Conservation (phyloP, 2,113 vertebrate species). For the Labeo rohita region DNA sequence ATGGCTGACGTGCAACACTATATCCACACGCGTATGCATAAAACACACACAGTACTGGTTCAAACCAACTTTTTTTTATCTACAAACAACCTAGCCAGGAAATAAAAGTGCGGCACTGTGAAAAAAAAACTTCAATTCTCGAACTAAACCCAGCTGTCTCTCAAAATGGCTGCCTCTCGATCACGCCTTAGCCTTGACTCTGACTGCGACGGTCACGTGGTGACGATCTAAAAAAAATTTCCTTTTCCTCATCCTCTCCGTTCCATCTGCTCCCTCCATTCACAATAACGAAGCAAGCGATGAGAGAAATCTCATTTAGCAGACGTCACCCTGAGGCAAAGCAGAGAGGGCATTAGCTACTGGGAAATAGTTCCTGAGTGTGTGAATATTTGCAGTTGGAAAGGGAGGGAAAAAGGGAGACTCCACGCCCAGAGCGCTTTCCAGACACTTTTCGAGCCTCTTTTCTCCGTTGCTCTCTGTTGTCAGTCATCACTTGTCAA, state of each 20-base stretch:
- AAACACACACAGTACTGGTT: not conserved
- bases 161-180: slow-evolving; percentile 45
- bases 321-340: slow-evolving; percentile 41
- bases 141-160: not conserved
- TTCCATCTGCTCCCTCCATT: slow-evolving; percentile 52
- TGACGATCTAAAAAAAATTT: slow-evolving; percentile 38
- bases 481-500: slow-evolving; percentile 59
- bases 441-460: slow-evolving; percentile 1
- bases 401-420: not conserved
- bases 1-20: not conserved
- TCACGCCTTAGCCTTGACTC: slow-evolving; percentile 45
- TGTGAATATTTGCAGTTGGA: slow-evolving; percentile 28
- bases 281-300: slow-evolving; percentile 41
- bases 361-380: slow-evolving; percentile 34
- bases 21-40: not conserved
- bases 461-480: slow-evolving; percentile 37
- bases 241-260: slow-evolving; percentile 35
- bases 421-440: not conserved
- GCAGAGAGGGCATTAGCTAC: slow-evolving; percentile 43
- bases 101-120: not conserved
- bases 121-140: not conserved
- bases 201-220: slow-evolving; percentile 41
- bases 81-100: not conserved
- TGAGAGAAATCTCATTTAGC: slow-evolving; percentile 53
- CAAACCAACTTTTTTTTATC: not conserved